A percentile compares a stretch with the other conserved stretches of the same genome.
phyloP scores from a whole-genome alignment of 2,113 vertebrate species.

The Boulengeromyrus knoepffleri region DNA sequence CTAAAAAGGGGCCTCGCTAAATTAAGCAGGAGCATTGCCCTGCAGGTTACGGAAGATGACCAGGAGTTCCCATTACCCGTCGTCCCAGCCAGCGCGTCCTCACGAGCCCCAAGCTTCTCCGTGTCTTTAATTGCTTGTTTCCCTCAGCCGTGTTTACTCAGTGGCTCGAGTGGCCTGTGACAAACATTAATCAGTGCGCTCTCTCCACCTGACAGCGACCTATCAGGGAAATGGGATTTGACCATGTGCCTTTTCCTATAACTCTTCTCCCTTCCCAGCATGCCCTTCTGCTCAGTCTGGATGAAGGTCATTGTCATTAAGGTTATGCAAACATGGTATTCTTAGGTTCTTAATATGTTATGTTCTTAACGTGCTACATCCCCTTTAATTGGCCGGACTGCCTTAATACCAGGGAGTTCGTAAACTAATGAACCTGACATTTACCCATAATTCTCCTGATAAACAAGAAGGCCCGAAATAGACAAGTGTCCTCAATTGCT shows the following conservation, averaged over 20 bases:
- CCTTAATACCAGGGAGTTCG: neutral
- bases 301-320: constrained; percentile 40
- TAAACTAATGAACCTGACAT: constrained; percentile 8
- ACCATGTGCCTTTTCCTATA: neutral
- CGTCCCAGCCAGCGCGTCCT: neutral
- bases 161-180: constrained; percentile 22
- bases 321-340: neutral
- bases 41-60: neutral
- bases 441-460: neutral
- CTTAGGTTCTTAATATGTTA: neutral
- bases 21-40: constrained; percentile 19
- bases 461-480: neutral
- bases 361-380: neutral
- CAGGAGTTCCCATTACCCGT: neutral
- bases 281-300: neutral
- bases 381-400: neutral
- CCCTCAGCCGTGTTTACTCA: constrained; percentile 19
- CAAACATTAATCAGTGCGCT: constrained; percentile 16
- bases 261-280: neutral
- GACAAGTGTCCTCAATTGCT: neutral
- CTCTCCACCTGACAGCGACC: neutral
- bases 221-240: constrained; percentile 35
- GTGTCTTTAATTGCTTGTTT: constrained; percentile 16
- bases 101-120: neutral
- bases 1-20: constrained; percentile 19